Evolutionary conservation across 2,113 vertebrate species (phyloP).

Genomic region (Callionymus lyra): DNA sequence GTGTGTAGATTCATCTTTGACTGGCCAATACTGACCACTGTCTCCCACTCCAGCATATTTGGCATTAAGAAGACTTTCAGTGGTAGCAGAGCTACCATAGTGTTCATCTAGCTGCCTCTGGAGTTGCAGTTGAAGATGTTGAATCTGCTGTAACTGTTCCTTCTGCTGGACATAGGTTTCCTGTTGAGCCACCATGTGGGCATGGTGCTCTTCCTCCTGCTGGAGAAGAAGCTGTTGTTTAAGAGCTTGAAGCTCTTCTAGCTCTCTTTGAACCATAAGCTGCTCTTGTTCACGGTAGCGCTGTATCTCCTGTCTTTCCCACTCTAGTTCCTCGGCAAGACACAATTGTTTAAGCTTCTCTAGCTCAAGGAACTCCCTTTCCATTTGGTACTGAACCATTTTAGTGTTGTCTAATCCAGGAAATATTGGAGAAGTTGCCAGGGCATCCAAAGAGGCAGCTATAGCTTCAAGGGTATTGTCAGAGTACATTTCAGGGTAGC

Average conservation of each 20-base stretch:
- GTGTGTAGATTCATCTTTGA: slow-evolving; percentile 75
- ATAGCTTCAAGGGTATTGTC: slow-evolving; percentile 80
- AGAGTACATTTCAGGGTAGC: slow-evolving; percentile 79
- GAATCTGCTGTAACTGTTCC: slow-evolving; percentile 89
- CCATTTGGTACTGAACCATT: slow-evolving; percentile 87
- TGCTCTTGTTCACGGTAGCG: slow-evolving; percentile 95
- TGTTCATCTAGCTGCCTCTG: slow-evolving; percentile 92
- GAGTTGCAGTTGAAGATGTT: slow-evolving; percentile 90
- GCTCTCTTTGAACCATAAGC: slow-evolving; percentile 91
- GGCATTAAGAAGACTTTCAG: slow-evolving; percentile 80
- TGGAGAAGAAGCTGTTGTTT: slow-evolving; percentile 93
- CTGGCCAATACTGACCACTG: slow-evolving; percentile 83
- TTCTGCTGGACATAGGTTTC: slow-evolving; percentile 91
- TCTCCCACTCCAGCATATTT: slow-evolving; percentile 78
- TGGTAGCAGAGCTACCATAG: slow-evolving; percentile 48
- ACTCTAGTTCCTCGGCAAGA: slow-evolving; percentile 92
- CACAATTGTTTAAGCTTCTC: slow-evolving; percentile 95
- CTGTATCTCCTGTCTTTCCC: slow-evolving; percentile 97
- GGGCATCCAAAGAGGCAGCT: slow-evolving; percentile 66
- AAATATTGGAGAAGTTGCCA: slow-evolving; percentile 75
- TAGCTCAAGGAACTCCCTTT: slow-evolving; percentile 89
- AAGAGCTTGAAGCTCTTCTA: slow-evolving; percentile 91
- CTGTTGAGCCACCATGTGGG: slow-evolving; percentile 92
- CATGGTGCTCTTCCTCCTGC: slow-evolving; percentile 92
- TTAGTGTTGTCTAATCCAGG: slow-evolving; percentile 81